Conservation (phyloP, 1,140 invertebrate genomes). For the Eumeta japonica region DNA sequence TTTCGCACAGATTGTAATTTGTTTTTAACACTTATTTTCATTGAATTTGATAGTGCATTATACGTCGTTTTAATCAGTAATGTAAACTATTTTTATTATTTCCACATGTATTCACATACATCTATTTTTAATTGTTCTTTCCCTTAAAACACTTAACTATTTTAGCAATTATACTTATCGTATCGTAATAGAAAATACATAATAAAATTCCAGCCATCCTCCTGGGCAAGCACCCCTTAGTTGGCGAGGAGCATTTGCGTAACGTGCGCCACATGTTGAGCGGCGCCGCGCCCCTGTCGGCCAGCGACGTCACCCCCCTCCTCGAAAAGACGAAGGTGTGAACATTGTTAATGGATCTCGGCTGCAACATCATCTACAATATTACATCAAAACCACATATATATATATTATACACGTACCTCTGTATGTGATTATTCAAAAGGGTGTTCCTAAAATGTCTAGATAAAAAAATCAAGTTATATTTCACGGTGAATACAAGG, state of each 20-base stretch:
- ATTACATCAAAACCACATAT: too few relatives aligned
- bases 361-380: neutral
- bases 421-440: neutral
- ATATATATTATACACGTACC: neutral
- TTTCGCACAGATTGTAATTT: too few relatives aligned
- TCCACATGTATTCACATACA: neutral
- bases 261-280: slow-evolving; percentile 59
- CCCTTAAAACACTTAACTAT: neutral
- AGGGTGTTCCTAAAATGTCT: neutral
- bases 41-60: too few relatives aligned
- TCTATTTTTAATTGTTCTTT: neutral
- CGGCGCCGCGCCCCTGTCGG: slow-evolving; percentile 73
- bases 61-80: too few relatives aligned
- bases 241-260: slow-evolving; percentile 61
- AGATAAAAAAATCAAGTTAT: too few relatives aligned
- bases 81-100: neutral
- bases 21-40: too few relatives aligned
- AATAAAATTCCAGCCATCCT: slow-evolving; percentile 63
- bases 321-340: slow-evolving; percentile 47
- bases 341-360: neutral
- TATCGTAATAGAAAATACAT: neutral
- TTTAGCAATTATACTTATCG: neutral
- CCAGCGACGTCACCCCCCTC: slow-evolving; percentile 62
- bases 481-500: too few relatives aligned
- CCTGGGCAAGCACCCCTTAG: slow-evolving; percentile 63